A percentile compares a stretch with the other conserved stretches of the same genome.
Evolutionary conservation across 2,888 invertebrate species (phyloP).

Genomic region (Andricus curvator): DNA sequence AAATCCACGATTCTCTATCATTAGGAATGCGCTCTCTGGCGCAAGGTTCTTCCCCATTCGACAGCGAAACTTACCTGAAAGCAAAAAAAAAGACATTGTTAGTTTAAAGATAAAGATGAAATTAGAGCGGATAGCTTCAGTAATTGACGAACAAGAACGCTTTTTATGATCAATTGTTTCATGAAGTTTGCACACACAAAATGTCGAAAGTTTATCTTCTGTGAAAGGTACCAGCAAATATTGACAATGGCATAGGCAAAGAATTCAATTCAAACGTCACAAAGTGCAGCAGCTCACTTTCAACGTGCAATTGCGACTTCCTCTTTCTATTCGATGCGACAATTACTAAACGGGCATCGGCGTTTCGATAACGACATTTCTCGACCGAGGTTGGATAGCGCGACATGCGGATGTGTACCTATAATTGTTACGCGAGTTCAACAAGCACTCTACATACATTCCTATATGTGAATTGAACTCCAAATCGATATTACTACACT

Average conservation of each 20-base stretch:
- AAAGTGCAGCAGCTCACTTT: slow-evolving; percentile 52
- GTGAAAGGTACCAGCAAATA: background rate
- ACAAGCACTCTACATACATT: slow-evolving; percentile 17
- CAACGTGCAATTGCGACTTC: slow-evolving; percentile 57
- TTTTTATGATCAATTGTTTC: background rate
- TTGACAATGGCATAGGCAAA: slow-evolving; percentile 18
- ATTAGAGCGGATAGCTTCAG: too few species aligned
- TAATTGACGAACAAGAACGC: background rate
- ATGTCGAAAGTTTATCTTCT: background rate
- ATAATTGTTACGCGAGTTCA: slow-evolving; percentile 49
- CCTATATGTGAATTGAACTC: background rate
- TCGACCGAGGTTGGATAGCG: slow-evolving; percentile 50
- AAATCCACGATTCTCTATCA: slow-evolving; percentile 54
- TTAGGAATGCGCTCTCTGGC: slow-evolving; percentile 49
- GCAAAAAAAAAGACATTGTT: slow-evolving; percentile 46
- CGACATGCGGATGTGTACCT: slow-evolving; percentile 50
- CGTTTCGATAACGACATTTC: slow-evolving; percentile 59
- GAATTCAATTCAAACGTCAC: slow-evolving; percentile 34
- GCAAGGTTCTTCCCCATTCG: slow-evolving; percentile 48
- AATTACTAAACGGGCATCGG: slow-evolving; percentile 52
- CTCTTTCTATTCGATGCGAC: slow-evolving; percentile 53
- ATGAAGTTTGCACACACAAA: background rate
- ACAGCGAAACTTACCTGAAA: slow-evolving; percentile 60
- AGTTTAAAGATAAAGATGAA: background rate
- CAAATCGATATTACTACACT: slow-evolving; percentile 6